A percentile compares a stretch with the other conserved stretches of the same genome.
Evolutionary conservation across 1,140 invertebrate species (phyloP).

Genomic region (Polypedilum pembai): DNA sequence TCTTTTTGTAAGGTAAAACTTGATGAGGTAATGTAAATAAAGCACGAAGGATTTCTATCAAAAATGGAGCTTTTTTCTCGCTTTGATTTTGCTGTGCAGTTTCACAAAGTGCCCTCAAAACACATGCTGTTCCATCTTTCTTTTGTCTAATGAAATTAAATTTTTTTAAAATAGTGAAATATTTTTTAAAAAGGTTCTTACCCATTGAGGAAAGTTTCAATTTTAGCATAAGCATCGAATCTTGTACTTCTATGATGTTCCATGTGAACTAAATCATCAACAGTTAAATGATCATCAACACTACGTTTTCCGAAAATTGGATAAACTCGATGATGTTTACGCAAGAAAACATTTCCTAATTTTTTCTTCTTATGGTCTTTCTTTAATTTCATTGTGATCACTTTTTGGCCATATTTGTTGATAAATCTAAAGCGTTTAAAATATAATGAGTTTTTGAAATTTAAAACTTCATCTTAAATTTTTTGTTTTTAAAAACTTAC

Average conservation of each 20-base stretch:
- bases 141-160: slow-evolving; percentile 34
- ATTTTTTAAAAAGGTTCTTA: slow-evolving; percentile 45
- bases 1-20: slow-evolving; percentile 27
- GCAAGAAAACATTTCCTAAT: neutral
- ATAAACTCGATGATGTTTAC: slow-evolving; percentile 42
- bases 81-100: slow-evolving; percentile 47
- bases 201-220: slow-evolving; percentile 52
- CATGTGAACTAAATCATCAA: slow-evolving; percentile 43
- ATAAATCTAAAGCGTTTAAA: no score
- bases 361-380: neutral
- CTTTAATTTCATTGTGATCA: neutral
- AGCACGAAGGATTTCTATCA: slow-evolving; percentile 39
- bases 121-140: slow-evolving; percentile 55
- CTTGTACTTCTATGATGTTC: slow-evolving; percentile 51
- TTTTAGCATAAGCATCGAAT: slow-evolving; percentile 49
- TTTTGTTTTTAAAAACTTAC: neutral
- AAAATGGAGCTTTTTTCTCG: slow-evolving; percentile 34
- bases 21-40: slow-evolving; percentile 40
- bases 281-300: slow-evolving; percentile 40
- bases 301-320: slow-evolving; percentile 51
- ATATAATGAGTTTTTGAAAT: no score
- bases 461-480: no score
- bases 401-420: slow-evolving; percentile 14
- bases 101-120: slow-evolving; percentile 65
- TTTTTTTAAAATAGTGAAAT: slow-evolving; percentile 29